Evolutionary conservation across 2,888 invertebrate species (phyloP).

Genomic region (Dinocampus coccinellae): DNA sequence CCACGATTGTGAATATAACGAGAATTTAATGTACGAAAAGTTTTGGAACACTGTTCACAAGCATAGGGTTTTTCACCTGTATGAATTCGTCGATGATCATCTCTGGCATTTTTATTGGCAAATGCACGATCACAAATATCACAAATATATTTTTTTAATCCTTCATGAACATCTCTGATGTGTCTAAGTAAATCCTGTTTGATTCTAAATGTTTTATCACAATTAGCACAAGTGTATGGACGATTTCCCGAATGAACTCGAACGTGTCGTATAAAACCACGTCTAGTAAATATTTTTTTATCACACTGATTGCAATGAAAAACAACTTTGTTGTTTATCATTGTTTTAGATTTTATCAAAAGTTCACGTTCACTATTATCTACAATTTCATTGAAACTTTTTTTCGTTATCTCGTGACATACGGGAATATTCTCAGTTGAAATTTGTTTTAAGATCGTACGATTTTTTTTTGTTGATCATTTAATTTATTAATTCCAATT

Average conservation of each 20-base stretch:
- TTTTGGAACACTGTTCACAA: constrained; percentile 71
- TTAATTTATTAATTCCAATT: constrained; percentile 16
- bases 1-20: constrained; percentile 70
- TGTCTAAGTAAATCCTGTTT: constrained; percentile 72
- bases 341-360: background rate
- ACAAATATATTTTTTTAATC: constrained; percentile 70
- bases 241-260: constrained; percentile 54
- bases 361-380: background rate
- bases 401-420: constrained; percentile 4
- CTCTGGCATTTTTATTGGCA: constrained; percentile 69
- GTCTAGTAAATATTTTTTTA: constrained; percentile 49
- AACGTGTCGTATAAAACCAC: constrained; percentile 50
- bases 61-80: constrained; percentile 67
- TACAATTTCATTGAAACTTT: background rate
- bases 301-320: constrained; percentile 47
- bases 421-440: background rate
- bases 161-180: constrained; percentile 70
- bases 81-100: constrained; percentile 70
- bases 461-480: constrained; percentile 35
- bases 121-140: constrained; percentile 71
- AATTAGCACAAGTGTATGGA: constrained; percentile 69
- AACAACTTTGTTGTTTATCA: constrained; percentile 15
- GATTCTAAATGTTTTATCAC: constrained; percentile 62
- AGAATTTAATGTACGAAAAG: constrained; percentile 70
- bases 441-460: too few species aligned